A percentile compares a stretch with the other conserved stretches of the same genome.
phyloP scores from a whole-genome alignment of 2,797 vertebrate genomes.

The Pseudopleuronectes americanus region DNA sequence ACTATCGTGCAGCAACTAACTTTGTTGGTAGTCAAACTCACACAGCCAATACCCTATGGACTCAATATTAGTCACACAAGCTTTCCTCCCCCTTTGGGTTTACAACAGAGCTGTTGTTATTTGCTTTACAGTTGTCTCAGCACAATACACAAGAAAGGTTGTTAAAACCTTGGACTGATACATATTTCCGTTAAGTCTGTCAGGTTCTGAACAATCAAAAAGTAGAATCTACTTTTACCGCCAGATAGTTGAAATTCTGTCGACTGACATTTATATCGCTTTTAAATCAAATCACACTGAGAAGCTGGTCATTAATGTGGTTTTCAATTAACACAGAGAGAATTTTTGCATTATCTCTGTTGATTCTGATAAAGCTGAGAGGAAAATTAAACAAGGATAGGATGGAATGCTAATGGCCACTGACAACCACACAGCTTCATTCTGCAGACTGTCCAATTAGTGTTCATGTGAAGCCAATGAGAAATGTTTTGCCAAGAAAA shows the following conservation, averaged over 20 bases:
- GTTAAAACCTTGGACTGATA: too few species aligned
- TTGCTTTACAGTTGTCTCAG: constrained; percentile 38
- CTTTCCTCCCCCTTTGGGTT: constrained; percentile 16
- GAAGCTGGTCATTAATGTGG: constrained; percentile 68
- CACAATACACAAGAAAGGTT: not conserved
- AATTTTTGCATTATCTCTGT: constrained; percentile 76
- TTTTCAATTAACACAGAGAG: constrained; percentile 76
- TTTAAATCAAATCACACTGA: not conserved
- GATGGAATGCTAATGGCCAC: constrained; percentile 54
- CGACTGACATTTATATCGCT: constrained; percentile 7
- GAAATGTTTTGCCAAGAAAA: constrained; percentile 8
- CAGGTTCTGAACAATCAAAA: constrained; percentile 10
- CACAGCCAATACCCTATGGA: constrained; percentile 31
- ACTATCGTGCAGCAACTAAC: constrained; percentile 55
- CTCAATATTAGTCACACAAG: constrained; percentile 38
- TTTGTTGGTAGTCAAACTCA: constrained; percentile 44
- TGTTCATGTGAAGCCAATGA: constrained; percentile 7
- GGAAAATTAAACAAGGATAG: constrained; percentile 72
- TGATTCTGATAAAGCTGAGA: constrained; percentile 65
- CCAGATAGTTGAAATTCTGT: not conserved
- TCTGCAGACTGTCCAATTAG: constrained; percentile 3
- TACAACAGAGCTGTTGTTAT: constrained; percentile 33
- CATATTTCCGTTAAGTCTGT: too few species aligned
- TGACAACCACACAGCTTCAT: constrained; percentile 20
- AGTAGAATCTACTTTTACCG: not conserved